Evolutionary conservation across 2,888 invertebrate species (phyloP).

Genomic region (Tolmerus cingulatus): DNA sequence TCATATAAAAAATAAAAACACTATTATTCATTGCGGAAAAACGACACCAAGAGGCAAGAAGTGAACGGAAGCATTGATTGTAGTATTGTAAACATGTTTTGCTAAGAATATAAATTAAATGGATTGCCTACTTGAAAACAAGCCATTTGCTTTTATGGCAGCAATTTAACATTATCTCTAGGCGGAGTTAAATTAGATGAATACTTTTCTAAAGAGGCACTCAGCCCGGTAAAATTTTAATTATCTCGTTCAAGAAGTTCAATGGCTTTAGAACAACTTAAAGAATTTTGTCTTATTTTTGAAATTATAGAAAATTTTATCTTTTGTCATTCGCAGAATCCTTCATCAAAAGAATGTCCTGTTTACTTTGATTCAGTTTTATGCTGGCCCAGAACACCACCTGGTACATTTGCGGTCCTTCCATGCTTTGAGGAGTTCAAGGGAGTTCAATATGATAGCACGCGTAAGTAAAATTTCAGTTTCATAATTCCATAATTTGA

Average conservation of each 20-base stretch:
- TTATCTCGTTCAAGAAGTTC: neutral
- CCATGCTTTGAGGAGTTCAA: slow-evolving; percentile 82
- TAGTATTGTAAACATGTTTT: neutral
- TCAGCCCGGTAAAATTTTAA: neutral
- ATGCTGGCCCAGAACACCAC: slow-evolving; percentile 84
- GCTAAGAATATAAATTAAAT: neutral
- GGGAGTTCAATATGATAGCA: slow-evolving; percentile 80
- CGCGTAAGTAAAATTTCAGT: slow-evolving; percentile 71
- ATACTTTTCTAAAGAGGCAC: neutral
- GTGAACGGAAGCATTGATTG: neutral
- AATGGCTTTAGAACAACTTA: neutral
- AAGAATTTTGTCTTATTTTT: neutral
- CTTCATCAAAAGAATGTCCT: slow-evolving; percentile 64
- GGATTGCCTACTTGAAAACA: neutral
- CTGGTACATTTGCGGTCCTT: slow-evolving; percentile 73
- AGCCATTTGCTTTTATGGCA: neutral
- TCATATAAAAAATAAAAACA: neutral
- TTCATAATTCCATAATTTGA: neutral
- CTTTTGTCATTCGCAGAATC: slow-evolving; percentile 16
- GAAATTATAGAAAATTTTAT: neutral
- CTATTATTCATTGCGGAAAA: neutral
- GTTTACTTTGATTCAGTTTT: slow-evolving; percentile 77
- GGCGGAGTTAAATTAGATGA: neutral
- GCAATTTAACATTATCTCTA: neutral
- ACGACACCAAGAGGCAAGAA: neutral